Base-by-base conservation (phyloP, 2,888 invertebrate species). In the Eugnorisma glareosa region DNA sequence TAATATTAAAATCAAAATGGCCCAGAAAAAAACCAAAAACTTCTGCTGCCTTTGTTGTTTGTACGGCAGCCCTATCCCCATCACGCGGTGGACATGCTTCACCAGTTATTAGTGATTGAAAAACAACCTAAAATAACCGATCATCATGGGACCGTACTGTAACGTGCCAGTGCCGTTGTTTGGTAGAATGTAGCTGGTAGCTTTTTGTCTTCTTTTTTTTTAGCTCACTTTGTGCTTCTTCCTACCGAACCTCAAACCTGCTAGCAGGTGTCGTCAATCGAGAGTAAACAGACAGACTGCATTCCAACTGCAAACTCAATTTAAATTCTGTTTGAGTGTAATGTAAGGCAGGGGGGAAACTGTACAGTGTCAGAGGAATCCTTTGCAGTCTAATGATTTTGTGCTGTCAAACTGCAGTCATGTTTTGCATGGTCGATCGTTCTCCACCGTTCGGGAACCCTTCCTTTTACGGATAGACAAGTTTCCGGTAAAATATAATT, bases 81-180 rank as follows among this genome's bases (percentile, higher is more conserved):
- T 89, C 85, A 87, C 84, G 87, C 90, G 82, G 85, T 88, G 84
- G 94, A 91, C 90, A 94, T 93, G 95, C 95, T 92, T 90, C 93
- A 94, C 86, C 91, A 90, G 85, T 75, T 90, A 88, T 91, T 91
- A 92, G 90, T 91, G 92, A 94, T 94, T 91, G 92, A 93, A 94
- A 93, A 94, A 92, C 90, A 89, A 92, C 91, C 85, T 86, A 88
- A 93, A 93, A 91, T 92, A 91, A 92, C 91, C 90, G 93, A 92
- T 92, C 92, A 91, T 92, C 91, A 89, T 89, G 90, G 89, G 91
- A 91, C 89, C 85, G 90, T 92, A 92, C 91, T 88, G 90, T 89
- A 86, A 86, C 85, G 81, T 89, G 87, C 82, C 79, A 86, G 81
- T 89, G 86, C 88, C 88, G 88, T 90, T 89, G 88, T 88, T 82